Conservation (phyloP, 1,140 invertebrate species). For the Zophobas atratus region DNA sequence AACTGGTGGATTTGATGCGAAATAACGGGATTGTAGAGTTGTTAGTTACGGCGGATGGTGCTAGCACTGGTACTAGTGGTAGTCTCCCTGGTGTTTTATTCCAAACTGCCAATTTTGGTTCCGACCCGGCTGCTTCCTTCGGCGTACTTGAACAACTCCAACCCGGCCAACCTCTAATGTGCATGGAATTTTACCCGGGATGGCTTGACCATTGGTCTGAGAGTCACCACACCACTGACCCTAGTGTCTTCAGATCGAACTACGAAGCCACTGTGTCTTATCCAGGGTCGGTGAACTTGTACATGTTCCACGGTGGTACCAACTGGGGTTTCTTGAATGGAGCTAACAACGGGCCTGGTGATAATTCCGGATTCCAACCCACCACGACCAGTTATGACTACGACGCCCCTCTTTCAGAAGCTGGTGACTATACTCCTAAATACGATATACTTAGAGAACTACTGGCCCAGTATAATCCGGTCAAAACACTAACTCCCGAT, state of each 20-base stretch:
- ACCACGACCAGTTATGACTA: constrained; percentile 76
- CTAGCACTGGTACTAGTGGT: constrained; percentile 52
- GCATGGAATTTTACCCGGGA: constrained; percentile 61
- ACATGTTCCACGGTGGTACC: constrained; percentile 82
- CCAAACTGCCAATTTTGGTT: constrained; percentile 53
- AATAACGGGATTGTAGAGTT: constrained; percentile 68
- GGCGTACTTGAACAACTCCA: constrained; percentile 50
- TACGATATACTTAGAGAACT: constrained; percentile 66
- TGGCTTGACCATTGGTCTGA: constrained; percentile 54
- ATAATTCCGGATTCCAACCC: constrained; percentile 65
- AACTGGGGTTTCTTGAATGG: constrained; percentile 81
- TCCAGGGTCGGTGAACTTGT: constrained; percentile 75
- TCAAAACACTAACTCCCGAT: constrained; percentile 66
- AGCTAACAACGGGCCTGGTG: constrained; percentile 64
- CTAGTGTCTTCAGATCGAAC: constrained; percentile 41
- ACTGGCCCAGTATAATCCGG: constrained; percentile 64
- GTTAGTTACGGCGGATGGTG: constrained; percentile 71
- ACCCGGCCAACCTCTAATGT: constrained; percentile 54
- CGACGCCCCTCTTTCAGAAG: constrained; percentile 71
- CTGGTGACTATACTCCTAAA: constrained; percentile 69
- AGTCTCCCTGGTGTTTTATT: constrained; percentile 49
- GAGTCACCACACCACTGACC: constrained; percentile 50
- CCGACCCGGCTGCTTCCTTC: constrained; percentile 22
- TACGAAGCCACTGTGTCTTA: constrained; percentile 57
- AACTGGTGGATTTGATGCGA: constrained; percentile 65